phyloP scores from a whole-genome alignment of 1,140 invertebrate species.

The Lasioglossum albipes region DNA sequence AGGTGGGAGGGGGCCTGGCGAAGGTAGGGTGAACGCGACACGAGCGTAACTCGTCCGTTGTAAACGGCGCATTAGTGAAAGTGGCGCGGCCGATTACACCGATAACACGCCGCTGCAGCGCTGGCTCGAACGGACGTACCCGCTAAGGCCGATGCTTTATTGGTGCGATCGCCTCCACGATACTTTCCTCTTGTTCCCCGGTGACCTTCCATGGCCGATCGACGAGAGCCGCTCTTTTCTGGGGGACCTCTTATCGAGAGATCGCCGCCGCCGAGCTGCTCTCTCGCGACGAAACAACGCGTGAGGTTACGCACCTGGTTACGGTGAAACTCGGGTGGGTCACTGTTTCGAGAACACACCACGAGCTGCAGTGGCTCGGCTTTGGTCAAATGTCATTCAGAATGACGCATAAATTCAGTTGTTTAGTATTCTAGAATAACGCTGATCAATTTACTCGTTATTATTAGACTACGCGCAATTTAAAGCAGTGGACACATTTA shows the following conservation, averaged over 20 bases:
- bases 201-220: constrained; percentile 18
- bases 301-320: not conserved
- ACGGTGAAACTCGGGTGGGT: not conserved
- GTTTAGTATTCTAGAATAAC: no score
- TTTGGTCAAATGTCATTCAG: no score
- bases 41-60: constrained; percentile 60
- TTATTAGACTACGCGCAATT: no score
- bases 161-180: constrained; percentile 9
- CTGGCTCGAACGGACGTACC: constrained; percentile 8
- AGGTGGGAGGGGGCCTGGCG: constrained; percentile 1
- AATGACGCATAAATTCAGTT: no score
- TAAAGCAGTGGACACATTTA: no score
- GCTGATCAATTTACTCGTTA: no score
- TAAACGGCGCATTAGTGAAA: constrained; percentile 67
- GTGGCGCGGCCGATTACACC: constrained; percentile 57
- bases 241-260: not conserved
- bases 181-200: constrained; percentile 27
- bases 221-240: not conserved
- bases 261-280: not conserved
- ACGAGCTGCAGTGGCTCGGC: no score
- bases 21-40: constrained; percentile 44
- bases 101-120: constrained; percentile 46
- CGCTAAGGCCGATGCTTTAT: constrained; percentile 36
- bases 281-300: not conserved
- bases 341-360: not conserved